phyloP scores from a whole-genome alignment of 2,113 vertebrate genomes.

The Onychorhynchus coronatus region DNA sequence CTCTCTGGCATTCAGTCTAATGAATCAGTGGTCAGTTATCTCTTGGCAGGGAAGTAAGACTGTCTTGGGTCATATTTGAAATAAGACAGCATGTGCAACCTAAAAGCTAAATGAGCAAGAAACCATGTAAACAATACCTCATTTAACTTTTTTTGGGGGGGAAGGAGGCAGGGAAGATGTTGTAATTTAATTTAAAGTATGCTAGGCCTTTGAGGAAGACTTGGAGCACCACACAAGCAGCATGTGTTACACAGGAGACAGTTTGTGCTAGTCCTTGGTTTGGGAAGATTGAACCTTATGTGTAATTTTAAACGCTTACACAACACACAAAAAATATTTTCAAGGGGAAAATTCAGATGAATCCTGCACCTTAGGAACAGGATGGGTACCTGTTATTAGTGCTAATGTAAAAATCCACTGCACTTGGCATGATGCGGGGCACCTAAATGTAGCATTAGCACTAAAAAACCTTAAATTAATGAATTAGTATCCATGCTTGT shows the following conservation, averaged over 20 bases:
- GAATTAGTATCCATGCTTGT: background rate
- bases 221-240: background rate
- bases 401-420: background rate
- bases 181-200: background rate
- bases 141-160: background rate
- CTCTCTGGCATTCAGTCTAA: background rate
- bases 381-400: background rate
- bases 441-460: background rate
- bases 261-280: background rate
- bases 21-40: background rate
- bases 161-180: fast-evolving
- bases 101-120: background rate
- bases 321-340: background rate
- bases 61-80: background rate
- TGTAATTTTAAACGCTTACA: background rate
- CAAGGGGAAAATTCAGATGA: background rate
- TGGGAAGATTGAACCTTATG: background rate
- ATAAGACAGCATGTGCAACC: background rate
- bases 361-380: background rate
- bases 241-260: background rate
- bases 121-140: background rate
- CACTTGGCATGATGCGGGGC: background rate
- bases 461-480: background rate
- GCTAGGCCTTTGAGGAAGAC: background rate
- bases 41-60: background rate